A percentile compares a stretch with the other conserved stretches of the same genome.
These are phyloP conservation scores for Chrysina gloriosa DNA, from an alignment of 2,888 invertebrate genomes.

Conservation along the genomic window DNA sequence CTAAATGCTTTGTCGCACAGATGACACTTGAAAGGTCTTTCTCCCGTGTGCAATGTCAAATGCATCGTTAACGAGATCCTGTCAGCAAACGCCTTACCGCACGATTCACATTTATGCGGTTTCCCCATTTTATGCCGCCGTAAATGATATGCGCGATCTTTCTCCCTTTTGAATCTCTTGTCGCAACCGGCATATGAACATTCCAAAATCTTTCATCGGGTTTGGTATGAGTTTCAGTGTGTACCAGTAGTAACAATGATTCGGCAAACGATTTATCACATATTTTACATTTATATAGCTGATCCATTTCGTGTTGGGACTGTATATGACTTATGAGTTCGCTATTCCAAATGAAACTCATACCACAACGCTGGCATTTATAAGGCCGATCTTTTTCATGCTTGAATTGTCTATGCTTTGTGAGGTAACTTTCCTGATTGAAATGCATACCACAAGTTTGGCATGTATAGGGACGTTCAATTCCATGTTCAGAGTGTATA, in stretches of 20 bases:
- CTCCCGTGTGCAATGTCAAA: constrained; percentile 45
- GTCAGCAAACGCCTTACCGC: constrained; percentile 46
- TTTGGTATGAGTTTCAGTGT: too few species aligned
- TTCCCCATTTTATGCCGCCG: constrained; percentile 19
- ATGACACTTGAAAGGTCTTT: constrained; percentile 45
- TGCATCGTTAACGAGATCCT: constrained; percentile 47
- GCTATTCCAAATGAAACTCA: not conserved
- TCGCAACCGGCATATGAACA: constrained; percentile 40
- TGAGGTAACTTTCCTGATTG: too few species aligned
- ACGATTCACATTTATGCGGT: constrained; percentile 37
- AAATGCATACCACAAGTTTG: too few species aligned
- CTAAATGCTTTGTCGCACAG: constrained; percentile 46
- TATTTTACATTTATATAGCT: constrained; percentile 29
- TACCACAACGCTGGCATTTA: not conserved
- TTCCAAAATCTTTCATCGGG: too few species aligned
- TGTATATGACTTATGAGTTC: not conserved
- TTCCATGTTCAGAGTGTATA: too few species aligned
- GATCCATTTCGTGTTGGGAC: constrained; percentile 1
- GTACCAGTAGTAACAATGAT: too few species aligned
- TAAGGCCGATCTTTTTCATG: too few species aligned
- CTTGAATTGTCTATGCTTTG: too few species aligned
- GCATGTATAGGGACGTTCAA: too few species aligned
- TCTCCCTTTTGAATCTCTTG: not conserved
- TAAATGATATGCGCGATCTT: constrained; percentile 12
- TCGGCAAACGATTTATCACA: not conserved